Evolutionary conservation across 2,113 vertebrate genomes (phyloP), one percentile per base, ranked within the genome.

Genomic region (Macrotus californicus): DNA sequence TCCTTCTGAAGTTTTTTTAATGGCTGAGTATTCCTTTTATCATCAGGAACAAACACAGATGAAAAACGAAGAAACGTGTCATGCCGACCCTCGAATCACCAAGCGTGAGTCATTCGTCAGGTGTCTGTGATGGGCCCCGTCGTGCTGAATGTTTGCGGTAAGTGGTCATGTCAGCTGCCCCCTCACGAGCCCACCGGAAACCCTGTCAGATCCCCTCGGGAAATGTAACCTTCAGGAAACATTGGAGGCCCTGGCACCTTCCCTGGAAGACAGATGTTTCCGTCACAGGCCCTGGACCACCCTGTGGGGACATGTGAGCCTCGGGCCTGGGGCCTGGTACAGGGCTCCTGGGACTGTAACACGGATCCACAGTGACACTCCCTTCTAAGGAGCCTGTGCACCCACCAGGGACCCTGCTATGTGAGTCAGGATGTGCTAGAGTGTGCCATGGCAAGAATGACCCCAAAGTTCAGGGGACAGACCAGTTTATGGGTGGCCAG

Each of bases 231-330:
- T 29, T n/a, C 56, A 59, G 41, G 22, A 72, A 24, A 48, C 48
- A 16, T 0, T 7, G 46, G n/a, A 43, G 81, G 61, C 36, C 36
- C 70, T 15, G 21, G 11, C 16, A 9, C 29, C 19, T 3, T 13
- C 43, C 22, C 29, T 5, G 9, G 70, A 43, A 41, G 64, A 66
- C n/a, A 50, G 3, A n/a, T 29, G 50, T 59, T 56, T 69, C 36
- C 50, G 5, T 13, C 6, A 14, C 29, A 6, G 73, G 19, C 7
- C 34, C 52, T 10, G 41, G 43, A 73, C 80, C 21, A 5, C 12
- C 3, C 80, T 7, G 16, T 1, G 4, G 31, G 39, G 50, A 36
- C 61, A 4, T 0, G 3, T 5, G 2, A 34, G 26, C 22, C n/a
- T 64, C 24, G 69, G n/a, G 26, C 11, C 4, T 5, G 16, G 24